A percentile compares a stretch with the other conserved stretches of the same genome.
These are phyloP conservation scores for Sminthurides bifidus DNA, from an alignment of 1,140 invertebrate genomes.

Conservation along the genomic window DNA sequence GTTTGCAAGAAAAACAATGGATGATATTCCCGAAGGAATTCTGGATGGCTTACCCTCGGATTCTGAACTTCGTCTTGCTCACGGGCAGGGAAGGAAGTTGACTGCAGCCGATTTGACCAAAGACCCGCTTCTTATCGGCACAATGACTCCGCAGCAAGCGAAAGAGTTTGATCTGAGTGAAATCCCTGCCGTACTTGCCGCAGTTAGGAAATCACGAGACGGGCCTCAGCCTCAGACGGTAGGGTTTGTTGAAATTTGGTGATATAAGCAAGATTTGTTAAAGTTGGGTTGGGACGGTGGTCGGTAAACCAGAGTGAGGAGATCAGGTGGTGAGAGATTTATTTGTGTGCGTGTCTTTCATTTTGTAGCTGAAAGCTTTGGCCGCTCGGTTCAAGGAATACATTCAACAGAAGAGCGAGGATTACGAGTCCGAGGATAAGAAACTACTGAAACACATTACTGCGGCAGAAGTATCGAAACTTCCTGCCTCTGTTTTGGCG, in stretches of 20 bases:
- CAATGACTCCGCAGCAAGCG: constrained; percentile 25
- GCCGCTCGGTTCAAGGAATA: constrained; percentile 25
- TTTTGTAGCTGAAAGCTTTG: constrained; percentile 20
- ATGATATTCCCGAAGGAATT: neutral
- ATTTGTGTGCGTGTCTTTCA: no score
- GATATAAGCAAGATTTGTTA: neutral
- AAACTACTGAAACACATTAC: constrained; percentile 28
- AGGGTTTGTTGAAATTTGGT: neutral
- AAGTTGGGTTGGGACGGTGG: neutral
- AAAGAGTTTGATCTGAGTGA: constrained; percentile 17
- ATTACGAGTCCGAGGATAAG: constrained; percentile 23
- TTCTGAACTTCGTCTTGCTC: constrained; percentile 17
- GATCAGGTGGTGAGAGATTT: no score
- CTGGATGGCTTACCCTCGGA: constrained; percentile 26
- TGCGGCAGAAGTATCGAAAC: constrained; percentile 25
- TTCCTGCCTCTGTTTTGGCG: constrained; percentile 26
- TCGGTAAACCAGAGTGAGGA: no score
- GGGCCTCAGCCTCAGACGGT: constrained; percentile 26
- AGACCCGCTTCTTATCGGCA: constrained; percentile 22
- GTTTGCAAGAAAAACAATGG: constrained; percentile 10
- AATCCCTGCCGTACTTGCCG: constrained; percentile 23
- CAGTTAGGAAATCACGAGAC: constrained; percentile 21
- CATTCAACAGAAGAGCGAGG: constrained; percentile 23
- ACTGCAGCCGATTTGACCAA: constrained; percentile 14
- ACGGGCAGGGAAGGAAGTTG: constrained; percentile 13